Conservation (phyloP, 2,888 invertebrate species). For the Choreutis nemorana region DNA sequence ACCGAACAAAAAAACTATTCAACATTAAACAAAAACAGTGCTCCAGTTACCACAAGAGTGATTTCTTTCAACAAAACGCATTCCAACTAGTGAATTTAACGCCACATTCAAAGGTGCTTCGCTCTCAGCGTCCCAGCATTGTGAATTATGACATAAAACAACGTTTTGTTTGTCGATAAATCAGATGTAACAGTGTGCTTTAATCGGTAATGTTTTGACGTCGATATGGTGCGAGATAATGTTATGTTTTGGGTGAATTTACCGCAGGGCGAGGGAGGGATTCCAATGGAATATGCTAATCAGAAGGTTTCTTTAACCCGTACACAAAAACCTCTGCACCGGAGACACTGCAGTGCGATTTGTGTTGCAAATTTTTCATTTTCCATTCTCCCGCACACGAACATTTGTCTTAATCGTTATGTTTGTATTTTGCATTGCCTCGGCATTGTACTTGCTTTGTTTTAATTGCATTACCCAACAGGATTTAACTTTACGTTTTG, state of each 20-base stretch:
- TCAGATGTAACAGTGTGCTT: conserved; percentile 43
- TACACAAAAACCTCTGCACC: conserved; percentile 64
- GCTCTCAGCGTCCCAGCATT: conserved; percentile 29
- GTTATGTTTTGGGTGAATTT: conserved; percentile 18
- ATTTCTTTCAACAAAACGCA: conserved; percentile 14
- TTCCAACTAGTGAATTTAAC: conserved; percentile 20
- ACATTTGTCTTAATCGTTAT: conserved; percentile 3
- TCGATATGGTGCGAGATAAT: conserved; percentile 28
- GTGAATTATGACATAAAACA: conserved; percentile 53
- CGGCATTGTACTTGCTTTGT: conserved; percentile 1
- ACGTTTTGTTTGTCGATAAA: conserved; percentile 52
- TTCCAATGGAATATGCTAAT: conserved; percentile 58
- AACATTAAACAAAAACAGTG: conserved; percentile 24
- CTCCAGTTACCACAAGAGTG: conserved; percentile 19
- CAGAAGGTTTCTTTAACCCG: conserved; percentile 53
- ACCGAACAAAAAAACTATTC: conserved; percentile 27
- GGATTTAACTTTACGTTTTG: too few species aligned
- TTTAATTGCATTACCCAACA: conserved; percentile 5
- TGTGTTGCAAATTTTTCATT: conserved; percentile 56
- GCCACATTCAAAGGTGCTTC: conserved; percentile 19
- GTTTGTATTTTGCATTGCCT: conserved; percentile 1
- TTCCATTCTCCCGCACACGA: conserved; percentile 2
- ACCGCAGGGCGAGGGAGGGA: conserved; percentile 29
- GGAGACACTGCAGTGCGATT: conserved; percentile 63
- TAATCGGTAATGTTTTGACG: conserved; percentile 55